Base-by-base conservation (phyloP, 1,140 invertebrate species). In the Bombyx mandarina region DNA sequence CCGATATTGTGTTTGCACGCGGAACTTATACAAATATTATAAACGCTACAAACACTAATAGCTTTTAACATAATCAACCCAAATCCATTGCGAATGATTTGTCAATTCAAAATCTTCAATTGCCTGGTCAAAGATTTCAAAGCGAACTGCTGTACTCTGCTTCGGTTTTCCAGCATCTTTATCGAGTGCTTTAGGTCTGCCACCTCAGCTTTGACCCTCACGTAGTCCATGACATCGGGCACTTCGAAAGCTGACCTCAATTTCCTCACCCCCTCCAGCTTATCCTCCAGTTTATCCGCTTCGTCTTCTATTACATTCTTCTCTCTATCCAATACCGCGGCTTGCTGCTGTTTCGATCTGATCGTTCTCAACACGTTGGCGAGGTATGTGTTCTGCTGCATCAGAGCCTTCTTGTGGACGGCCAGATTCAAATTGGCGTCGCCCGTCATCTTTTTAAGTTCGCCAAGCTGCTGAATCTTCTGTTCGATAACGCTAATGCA, bases 201-300 rank as follows among this genome's bases (percentile, higher is more conserved):
- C 6, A 90, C 63, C 54, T 90, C 79, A 1, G 75, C 79, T 61
- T 90, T 89, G 0, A 89, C 75, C 50, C 74, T 70, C 0, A 91
- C 88, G 50, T 90, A 91, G 3, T 91, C 89, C 71, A 90, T 74
- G 7, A 91, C 69, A 60, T 89, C 84, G 0, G 91, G 91, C 42
- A 90, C 89, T 57, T 81, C 69, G 60, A 89, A 89, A 0, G 78
- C 66, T 0, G 76, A 66, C 47, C 78, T 66, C 2, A 89, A 66
- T 56, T 71, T 71, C 8, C 69, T 70, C 3, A 89, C 72, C 1
- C 75, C 67, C 0, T 73, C 64, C 1, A 89, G 52, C 49, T 81
- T 78, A n/a, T 66, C 54, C 42, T 67, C 54, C 6, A 79, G 65
- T 52, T 62, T 70, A 7, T 82, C 69, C 0, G 84, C 71, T 61